phyloP scores from a whole-genome alignment of 2,888 invertebrate genomes.

The Caenorhabditis angaria region DNA sequence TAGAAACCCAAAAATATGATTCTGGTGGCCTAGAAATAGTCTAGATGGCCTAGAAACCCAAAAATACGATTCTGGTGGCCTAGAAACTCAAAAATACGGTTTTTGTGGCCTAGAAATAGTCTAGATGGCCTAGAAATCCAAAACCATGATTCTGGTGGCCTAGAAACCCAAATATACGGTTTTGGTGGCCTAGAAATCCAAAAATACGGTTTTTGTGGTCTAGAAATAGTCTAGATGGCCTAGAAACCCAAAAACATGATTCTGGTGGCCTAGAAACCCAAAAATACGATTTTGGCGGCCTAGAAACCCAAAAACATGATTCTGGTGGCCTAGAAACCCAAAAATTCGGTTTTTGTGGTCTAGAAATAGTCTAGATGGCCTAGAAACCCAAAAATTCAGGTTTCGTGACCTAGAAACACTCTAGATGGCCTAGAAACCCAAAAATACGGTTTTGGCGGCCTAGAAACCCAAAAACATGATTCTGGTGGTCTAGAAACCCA shows the following conservation, averaged over 20 bases:
- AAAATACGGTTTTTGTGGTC: no score
- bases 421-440: no score
- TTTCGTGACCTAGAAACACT: background rate
- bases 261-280: background rate
- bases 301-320: conserved; percentile 82
- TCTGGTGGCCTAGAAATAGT: no score
- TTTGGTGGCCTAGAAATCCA: background rate
- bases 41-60: background rate
- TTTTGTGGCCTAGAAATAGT: conserved; percentile 78
- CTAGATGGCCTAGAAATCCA: no score
- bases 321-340: background rate
- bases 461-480: background rate
- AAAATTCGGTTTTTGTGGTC: background rate
- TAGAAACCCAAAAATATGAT: conserved; percentile 82
- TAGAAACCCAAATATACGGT: background rate
- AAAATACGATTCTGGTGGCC: background rate
- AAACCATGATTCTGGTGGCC: background rate
- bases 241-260: background rate
- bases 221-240: background rate
- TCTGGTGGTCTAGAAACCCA: background rate
- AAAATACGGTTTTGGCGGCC: background rate
- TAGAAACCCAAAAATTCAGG: background rate
- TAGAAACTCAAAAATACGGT: background rate
- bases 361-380: background rate
- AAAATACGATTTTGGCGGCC: conserved; percentile 75